Base-by-base conservation (phyloP, 2,797 vertebrate genomes). In the Ctenopoma kingsleyae region DNA sequence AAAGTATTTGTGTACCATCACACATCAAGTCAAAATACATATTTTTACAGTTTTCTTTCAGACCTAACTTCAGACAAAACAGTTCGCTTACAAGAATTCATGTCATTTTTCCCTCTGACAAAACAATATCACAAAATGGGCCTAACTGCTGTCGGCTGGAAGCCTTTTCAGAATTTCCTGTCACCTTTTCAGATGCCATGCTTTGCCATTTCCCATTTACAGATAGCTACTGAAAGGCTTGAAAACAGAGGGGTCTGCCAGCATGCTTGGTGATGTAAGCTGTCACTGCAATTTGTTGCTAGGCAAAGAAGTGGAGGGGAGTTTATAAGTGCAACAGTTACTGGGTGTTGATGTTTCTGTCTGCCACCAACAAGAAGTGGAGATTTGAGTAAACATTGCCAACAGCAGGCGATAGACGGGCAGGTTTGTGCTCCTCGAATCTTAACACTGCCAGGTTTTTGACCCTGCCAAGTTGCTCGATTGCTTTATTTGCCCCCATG, bases 201-300 rank as follows among this genome's bases (percentile, higher is more conserved):
- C 38, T 72, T 73, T 51, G 25, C 38, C 49, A 47, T 71, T 62
- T 67, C 23, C 47, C 51, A 55, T 71, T 76, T 57, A 40, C 68
- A 78, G 68, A 74, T 46, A 61, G 53, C 61, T 13, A 8, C 62
- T 25, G 60, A 53, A 56, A 62, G 56, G 55, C 63, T n/a, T 27
- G 71, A 23, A n/a, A 48, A 71, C 58, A 20, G 58, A 62, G 23
- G 49, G 54, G 49, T 64, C 53, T 49, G 67, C 56, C 52, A 38
- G 73, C 47, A 3, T 54, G 67, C 72, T 38, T 0, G 48, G 38
- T 82, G 76, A 87, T 82, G 65, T 81, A 66, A 87, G 76, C 67
- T 83, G 83, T 80, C 81, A 74, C 74, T 67, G 65, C 69, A 32
- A 64, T 65, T 81, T 78, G 82, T 88, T 89, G 78, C 81, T 68